These are phyloP conservation scores for Zele albiditarsus DNA, from an alignment of 2,888 invertebrate genomes.

Conservation along the genomic window DNA sequence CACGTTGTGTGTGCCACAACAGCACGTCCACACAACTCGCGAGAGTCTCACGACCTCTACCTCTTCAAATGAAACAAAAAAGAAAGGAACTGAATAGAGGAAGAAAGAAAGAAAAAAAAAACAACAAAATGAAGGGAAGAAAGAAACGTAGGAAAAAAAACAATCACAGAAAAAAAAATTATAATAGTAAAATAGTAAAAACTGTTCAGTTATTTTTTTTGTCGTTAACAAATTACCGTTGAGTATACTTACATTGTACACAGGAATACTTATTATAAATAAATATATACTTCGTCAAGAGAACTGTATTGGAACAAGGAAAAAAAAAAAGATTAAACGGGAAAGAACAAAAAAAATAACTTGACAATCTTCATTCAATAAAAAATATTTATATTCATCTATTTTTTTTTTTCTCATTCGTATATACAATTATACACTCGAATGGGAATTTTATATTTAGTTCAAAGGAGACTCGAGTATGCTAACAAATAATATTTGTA, in stretches of 20 bases:
- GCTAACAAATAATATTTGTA: neutral
- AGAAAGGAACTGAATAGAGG: neutral
- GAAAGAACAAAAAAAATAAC: neutral
- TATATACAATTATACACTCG: neutral
- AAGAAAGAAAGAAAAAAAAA: neutral
- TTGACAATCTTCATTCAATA: neutral
- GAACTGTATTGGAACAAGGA: neutral
- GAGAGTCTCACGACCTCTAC: conserved; percentile 35
- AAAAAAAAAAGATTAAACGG: neutral
- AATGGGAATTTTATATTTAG: neutral
- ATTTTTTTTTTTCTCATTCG: no score
- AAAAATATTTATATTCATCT: neutral
- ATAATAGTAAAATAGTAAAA: neutral
- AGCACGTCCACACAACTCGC: conserved; percentile 35
- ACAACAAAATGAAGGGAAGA: neutral
- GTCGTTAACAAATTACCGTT: conserved; percentile 11
- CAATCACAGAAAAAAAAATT: neutral
- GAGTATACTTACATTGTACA: neutral
- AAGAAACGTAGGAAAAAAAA: neutral
- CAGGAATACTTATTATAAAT: neutral
- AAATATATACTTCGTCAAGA: neutral
- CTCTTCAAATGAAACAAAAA: conserved; percentile 1
- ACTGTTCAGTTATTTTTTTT: conserved; percentile 2
- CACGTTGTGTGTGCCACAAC: conserved; percentile 29
- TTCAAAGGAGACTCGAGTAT: neutral